Evolutionary conservation across 2,113 vertebrate species (phyloP), one percentile per base, ranked within the genome.

Genomic region (Tetrax tetrax): DNA sequence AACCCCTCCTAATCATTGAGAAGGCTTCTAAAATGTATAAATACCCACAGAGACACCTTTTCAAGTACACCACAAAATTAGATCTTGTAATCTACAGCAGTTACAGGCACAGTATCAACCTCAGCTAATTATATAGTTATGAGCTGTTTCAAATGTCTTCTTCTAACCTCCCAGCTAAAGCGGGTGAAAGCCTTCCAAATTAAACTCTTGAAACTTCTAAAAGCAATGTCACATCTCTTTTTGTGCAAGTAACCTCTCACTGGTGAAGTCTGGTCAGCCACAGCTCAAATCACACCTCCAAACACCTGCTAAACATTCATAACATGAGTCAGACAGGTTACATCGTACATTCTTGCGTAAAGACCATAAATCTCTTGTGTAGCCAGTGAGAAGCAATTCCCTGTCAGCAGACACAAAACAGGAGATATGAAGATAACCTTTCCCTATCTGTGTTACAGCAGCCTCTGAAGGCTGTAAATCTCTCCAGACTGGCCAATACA

Each of bases 391-490:
- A 89, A 90, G 75, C 74, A 85, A 93, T 57, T 78, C 72, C 65
- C 57, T 69, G 78, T 57, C 78, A 80, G 31, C n/a, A 83, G 74
- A 80, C 18, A 19, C 37, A 72, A 22, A 87, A 77, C 28, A 91
- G 70, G 6, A 89, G 74, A 64, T 47, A 76, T 1, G 45, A 88
- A 80, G 78, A 78, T 83, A 95, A 85, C 63, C 51, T 90, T 63
- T 76, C 45, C 45, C 31, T 47, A 7, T 31, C 47, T 68, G 57
- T 80, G 70, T 14, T 59, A 50, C 35, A 10, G 12, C 25, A 85
- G 87, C 53, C 57, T 91, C 61, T 61, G 69, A 87, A 93, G 70
- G 59, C 71, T 83, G 75, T 70, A 83, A 90, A 86, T 91, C 66
- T 77, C 84, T 65, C 63, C 75, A 74, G 50, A 91, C 63, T 0